Evolutionary conservation across 2,888 invertebrate species (phyloP).

Genomic region (Pristionchus arcanus): DNA sequence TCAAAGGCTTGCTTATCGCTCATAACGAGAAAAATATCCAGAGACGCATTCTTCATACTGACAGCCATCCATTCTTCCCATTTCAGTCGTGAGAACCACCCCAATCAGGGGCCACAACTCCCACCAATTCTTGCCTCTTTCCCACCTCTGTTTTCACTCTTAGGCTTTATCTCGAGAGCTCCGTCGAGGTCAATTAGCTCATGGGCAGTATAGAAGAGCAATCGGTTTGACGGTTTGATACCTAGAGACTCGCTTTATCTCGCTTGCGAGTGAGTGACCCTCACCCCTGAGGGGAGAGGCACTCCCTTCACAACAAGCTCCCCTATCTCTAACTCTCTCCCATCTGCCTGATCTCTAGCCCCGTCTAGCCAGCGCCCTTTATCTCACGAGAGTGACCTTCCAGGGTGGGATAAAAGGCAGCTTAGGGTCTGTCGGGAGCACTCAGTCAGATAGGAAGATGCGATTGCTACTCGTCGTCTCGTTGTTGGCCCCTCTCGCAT

Average conservation of each 20-base stretch:
- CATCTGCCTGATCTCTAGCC: neutral
- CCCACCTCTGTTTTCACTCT: constrained; percentile 11
- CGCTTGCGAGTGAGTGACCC: neutral
- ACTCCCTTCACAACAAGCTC: neutral
- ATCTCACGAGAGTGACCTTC: constrained; percentile 46
- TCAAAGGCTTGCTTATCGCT: no score
- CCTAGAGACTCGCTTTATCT: constrained; percentile 15
- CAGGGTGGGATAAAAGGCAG: neutral
- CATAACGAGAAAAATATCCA: no score
- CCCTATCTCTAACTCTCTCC: constrained; percentile 11
- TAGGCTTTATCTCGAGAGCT: constrained; percentile 3
- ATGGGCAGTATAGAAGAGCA: neutral
- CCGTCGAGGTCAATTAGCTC: constrained; percentile 21
- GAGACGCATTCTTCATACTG: neutral
- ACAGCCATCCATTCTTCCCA: neutral
- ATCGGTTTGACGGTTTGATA: constrained; percentile 4
- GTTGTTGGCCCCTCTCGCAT: neutral
- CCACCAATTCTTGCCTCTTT: neutral
- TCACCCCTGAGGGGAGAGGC: neutral
- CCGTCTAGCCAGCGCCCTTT: neutral
- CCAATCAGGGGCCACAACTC: neutral
- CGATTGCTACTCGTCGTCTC: neutral
- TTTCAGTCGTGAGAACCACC: neutral
- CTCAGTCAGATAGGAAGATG: neutral
- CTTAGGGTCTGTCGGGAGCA: constrained; percentile 2